Percentiles rank a stretch among this genome's conserved stretches.
Evolutionary conservation across 2,797 vertebrate species (phyloP).

Genomic region (Acipenser transmontanus): DNA sequence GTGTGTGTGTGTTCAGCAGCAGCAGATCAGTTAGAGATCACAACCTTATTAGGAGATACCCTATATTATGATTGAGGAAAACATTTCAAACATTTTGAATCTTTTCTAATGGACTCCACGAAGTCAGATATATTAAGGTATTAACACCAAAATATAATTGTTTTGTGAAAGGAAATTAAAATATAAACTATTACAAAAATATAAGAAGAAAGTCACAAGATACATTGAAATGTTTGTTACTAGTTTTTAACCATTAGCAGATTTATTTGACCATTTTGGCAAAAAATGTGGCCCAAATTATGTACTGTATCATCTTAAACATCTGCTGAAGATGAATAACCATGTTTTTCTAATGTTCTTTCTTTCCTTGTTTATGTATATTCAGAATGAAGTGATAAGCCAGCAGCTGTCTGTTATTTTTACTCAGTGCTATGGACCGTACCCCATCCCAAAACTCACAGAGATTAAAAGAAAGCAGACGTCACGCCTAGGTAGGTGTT

Average conservation of each 20-base stretch:
- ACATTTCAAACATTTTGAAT: too few relatives aligned
- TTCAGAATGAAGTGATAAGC: constrained; percentile 69
- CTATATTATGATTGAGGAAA: background rate
- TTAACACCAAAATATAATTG: background rate
- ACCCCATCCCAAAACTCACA: constrained; percentile 69
- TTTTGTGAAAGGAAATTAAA: background rate
- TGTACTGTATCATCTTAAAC: too few relatives aligned
- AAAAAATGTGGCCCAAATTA: too few relatives aligned
- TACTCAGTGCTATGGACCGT: constrained; percentile 71
- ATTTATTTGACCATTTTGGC: too few relatives aligned
- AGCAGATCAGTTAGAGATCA: background rate
- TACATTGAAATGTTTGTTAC: background rate
- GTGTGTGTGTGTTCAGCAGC: constrained; percentile 27
- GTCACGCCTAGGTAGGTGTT: constrained; percentile 57
- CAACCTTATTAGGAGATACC: background rate
- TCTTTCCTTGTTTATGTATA: constrained; percentile 14
- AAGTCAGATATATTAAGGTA: too few relatives aligned
- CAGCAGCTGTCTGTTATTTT: constrained; percentile 73
- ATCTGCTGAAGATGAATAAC: background rate
- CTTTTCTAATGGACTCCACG: too few relatives aligned
- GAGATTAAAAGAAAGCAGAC: constrained; percentile 70
- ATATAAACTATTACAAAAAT: background rate
- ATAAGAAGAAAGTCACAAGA: background rate
- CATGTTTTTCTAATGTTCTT: background rate
- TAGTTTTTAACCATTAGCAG: background rate